Conservation (phyloP, 2,797 vertebrate genomes). For the Toxotes lorentzi region DNA sequence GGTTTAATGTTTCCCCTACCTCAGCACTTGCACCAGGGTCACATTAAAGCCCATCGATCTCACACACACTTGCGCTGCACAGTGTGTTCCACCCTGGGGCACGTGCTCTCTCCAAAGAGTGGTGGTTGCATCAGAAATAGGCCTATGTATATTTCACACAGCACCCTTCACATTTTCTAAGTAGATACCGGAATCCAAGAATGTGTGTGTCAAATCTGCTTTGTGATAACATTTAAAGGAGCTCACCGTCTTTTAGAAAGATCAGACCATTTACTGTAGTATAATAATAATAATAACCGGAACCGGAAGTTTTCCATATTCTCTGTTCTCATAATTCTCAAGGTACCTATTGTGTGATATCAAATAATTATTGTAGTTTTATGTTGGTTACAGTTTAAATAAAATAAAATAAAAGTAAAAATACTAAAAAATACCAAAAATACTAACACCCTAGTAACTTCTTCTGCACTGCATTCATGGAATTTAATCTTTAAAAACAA, state of each 20-base stretch:
- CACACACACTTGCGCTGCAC: conserved; percentile 20
- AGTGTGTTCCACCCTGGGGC: conserved; percentile 23
- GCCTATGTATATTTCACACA: conserved; percentile 36
- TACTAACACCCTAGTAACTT: no score
- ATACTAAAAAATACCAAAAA: no score
- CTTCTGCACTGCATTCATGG: no score
- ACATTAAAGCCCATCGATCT: conserved; percentile 66
- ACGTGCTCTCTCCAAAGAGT: conserved; percentile 15
- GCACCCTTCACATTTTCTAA: conserved; percentile 4
- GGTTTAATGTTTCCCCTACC: conserved; percentile 41
- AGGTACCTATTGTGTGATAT: not conserved
- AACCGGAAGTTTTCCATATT: not conserved
- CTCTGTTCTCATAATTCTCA: not conserved
- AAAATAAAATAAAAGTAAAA: not conserved
- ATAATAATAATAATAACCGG: not conserved
- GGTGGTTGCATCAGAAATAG: conserved; percentile 39
- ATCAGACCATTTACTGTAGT: not conserved
- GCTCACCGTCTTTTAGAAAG: not conserved
- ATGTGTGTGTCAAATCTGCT: not conserved
- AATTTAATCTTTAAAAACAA: no score
- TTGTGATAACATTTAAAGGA: not conserved
- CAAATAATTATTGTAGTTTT: not conserved
- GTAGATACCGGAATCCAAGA: not conserved
- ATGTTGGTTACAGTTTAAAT: not conserved
- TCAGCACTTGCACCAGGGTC: conserved; percentile 59